Evolutionary conservation across 2,797 vertebrate genomes (phyloP), one percentile per base, ranked within the genome.

Genomic region (Liparis tanakae): DNA sequence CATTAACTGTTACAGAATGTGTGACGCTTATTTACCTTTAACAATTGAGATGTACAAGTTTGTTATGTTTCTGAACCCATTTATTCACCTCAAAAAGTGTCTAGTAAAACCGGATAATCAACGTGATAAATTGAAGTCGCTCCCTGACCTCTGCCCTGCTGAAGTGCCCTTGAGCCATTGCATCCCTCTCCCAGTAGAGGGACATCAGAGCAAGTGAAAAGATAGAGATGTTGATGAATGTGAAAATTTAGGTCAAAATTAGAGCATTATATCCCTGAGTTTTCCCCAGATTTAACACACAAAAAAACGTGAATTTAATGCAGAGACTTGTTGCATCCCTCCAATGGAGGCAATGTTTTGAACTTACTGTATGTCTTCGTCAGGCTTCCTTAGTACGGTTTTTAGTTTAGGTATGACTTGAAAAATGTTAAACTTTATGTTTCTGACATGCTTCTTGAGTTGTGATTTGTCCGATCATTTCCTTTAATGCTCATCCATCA

Each of bases 141-240:
- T 41, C 37, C 43, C 17, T 60, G 53, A 44, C 51, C 7, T 22
- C 53, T 50, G 51, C 25, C 44, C 67, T 70, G 56, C 72, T 86
- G 57, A 85, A 58, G 77, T 79, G 70, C 71, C 69, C 66, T 77
- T 1, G 60, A 80, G 70, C 61, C 70, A 30, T 57, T 76, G 41
- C 55, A 33, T 43, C 55, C 2, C 3, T 46, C 14, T 53, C 1
- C 15, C 37, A 20, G 10, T 10, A 1, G 44, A 66, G 51, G 33
- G 34, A 68, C 36, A 30, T 48, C 20, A 0, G 39, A 72, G 34
- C 0, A 51, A 7, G 22, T 13, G 14, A 46, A 63, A 50, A 41
- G 39, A 41, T 41, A 44, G 34, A 8, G 51, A 54, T 30, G 13
- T 41, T 13, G 12, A 22, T 50, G 36, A 37, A 41, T 33, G 14